These are phyloP conservation scores for Ascaphus truei DNA, from an alignment of 2,113 vertebrate species.

Conservation along the genomic window DNA sequence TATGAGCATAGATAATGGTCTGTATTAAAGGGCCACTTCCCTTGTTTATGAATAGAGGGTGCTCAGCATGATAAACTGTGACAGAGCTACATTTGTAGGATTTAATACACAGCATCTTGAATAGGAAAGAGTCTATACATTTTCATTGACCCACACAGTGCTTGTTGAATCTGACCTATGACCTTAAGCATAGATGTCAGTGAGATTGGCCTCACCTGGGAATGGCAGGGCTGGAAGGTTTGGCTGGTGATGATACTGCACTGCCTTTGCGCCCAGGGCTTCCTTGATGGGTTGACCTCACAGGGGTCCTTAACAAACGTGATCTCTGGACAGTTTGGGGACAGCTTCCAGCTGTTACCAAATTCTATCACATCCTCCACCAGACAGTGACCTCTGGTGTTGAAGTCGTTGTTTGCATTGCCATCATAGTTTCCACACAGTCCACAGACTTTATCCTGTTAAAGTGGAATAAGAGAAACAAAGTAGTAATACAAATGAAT, in stretches of 20 bases:
- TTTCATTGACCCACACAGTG: no score
- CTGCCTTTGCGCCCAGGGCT: constrained; percentile 29
- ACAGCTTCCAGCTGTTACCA: constrained; percentile 35
- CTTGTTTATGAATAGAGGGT: no score
- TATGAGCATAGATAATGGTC: constrained; percentile 40
- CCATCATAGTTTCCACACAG: constrained; percentile 40
- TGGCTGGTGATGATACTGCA: constrained; percentile 26
- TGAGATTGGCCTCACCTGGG: constrained; percentile 15
- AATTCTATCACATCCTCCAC: constrained; percentile 22
- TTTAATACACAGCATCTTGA: no score
- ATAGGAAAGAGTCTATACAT: no score
- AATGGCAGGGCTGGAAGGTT: constrained; percentile 14
- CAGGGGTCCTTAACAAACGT: constrained; percentile 4
- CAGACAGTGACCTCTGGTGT: neutral
- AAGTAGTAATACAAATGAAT: neutral
- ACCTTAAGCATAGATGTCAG: no score
- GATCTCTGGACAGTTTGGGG: constrained; percentile 4
- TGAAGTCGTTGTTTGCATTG: constrained; percentile 32
- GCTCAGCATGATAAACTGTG: no score
- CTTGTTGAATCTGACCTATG: no score
- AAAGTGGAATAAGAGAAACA: neutral
- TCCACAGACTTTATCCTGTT: constrained; percentile 31
- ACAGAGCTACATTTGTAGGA: no score
- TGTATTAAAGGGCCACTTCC: no score
- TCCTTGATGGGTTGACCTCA: constrained; percentile 29